Percentiles rank a stretch among this genome's conserved stretches.
phyloP scores from a whole-genome alignment of 2,888 invertebrate species.

The Caenorhabditis panamensis region DNA sequence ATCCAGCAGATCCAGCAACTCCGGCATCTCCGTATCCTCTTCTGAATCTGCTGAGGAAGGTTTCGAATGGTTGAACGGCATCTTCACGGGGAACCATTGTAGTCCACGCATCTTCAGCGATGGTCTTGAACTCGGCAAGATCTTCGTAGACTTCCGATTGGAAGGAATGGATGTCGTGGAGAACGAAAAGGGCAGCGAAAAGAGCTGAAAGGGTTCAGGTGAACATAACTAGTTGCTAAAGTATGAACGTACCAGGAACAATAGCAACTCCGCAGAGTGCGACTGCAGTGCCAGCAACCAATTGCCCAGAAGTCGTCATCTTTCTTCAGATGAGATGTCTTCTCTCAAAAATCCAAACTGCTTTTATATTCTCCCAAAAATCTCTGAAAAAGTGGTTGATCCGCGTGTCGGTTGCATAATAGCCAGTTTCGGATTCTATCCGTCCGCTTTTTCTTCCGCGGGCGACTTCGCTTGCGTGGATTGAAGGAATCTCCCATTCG shows the following conservation, averaged over 20 bases:
- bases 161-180: conserved; percentile 61
- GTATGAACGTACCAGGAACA: conserved; percentile 38
- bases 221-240: not conserved
- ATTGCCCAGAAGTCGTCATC: conserved; percentile 56
- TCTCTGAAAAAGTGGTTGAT: conserved; percentile 46
- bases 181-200: conserved; percentile 53
- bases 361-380: conserved; percentile 34
- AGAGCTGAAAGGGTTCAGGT: conserved; percentile 29
- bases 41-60: conserved; percentile 37
- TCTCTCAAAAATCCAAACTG: not conserved
- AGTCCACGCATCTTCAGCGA: conserved; percentile 60
- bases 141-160: conserved; percentile 54
- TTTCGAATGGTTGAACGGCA: conserved; percentile 39
- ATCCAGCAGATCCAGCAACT: conserved; percentile 31
- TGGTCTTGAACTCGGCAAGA: conserved; percentile 55
- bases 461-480: not conserved
- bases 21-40: conserved; percentile 47
- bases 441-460: conserved; percentile 38
- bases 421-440: conserved; percentile 49
- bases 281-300: conserved; percentile 53
- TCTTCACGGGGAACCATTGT: conserved; percentile 53
- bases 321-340: conserved; percentile 24
- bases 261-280: conserved; percentile 58
- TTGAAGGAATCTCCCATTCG: not conserved
- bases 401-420: conserved; percentile 44